Base-by-base conservation (phyloP, 2,797 vertebrate species). In the Agapornis canus region DNA sequence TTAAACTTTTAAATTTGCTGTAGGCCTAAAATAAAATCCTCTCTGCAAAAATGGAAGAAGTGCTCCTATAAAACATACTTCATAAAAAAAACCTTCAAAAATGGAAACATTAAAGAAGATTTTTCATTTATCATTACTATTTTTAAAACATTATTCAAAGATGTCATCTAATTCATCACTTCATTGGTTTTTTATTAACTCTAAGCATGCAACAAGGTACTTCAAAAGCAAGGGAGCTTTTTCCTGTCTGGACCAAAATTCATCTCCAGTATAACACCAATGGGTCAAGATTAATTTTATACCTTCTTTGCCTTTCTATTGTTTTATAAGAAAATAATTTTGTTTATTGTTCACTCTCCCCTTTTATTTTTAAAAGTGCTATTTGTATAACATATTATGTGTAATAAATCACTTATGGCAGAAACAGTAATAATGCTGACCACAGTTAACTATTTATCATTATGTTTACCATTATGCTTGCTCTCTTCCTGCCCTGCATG, bases 391-490 rank as follows among this genome's bases (percentile, higher is more conserved):
- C 56, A 51, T 82, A 91, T 89, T 92, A 26, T 4, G 4, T 40
- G 22, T 14, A 83, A 86, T 85, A 93, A 94, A 89, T 91, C 79
- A 81, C 18, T 88, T 6, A 22, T 63, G 59, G 29, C 72, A 93
- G 89, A 90, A 83, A 39, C n/a, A 59, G 48, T 61, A 94, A 76
- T 86, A 93, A 85, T 75, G 77, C 73, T 83, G 79, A 85, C 65
- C 26, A 61, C n/a, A 63, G 10, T 6, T 73, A 91, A 69, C 84
- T 65, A 75, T 94, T 93, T 78, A 61, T 92, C 72, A 79, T 76
- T 56, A 15, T 72, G 29, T 86, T 95, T 91, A 71, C 43, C 19
- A 27, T 37, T 75, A 31, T 72, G 26, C 25, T 92, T 71, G 16
- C 40, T 82, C 66, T 42, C 19, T 65, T 64, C 17, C 32, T 64